Evolutionary conservation across 2,797 vertebrate genomes (phyloP), one percentile per base, ranked within the genome.

Genomic region (Hirundo rustica): DNA sequence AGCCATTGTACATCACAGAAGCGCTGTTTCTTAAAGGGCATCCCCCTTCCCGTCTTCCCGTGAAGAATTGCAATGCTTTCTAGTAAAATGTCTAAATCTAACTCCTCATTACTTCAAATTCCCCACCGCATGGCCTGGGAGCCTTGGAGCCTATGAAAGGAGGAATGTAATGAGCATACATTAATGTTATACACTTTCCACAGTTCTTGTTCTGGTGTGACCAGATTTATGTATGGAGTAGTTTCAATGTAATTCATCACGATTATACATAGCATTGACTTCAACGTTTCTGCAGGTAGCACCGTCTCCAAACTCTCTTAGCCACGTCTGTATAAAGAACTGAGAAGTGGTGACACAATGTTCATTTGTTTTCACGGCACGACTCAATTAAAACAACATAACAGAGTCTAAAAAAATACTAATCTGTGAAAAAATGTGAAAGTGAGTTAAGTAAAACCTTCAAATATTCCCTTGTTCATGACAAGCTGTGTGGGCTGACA

Each of bases 401-500:
- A 93, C 68, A 0, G 47, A 16, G 65, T 87, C 92, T 85, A 87
- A 93, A 90, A 95, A 77, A 95, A 91, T 87, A 95, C 85, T 83
- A 87, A 96, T 89, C 87, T 91, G 58, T 91, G n/a, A 92, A 96
- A 95, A 95, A 91, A 82, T 9, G 23, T 36, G 80, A 84, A 90
- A 68, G 73, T 13, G 74, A 93, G 83, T 70, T 79, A 92, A 93
- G 68, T 29, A 76, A 83, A 92, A 80, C 36, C 78, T 74, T 94
- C 79, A 86, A 94, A 75, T 77, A 75, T 82, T 88, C 76, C 53
- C 91, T 77, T 58, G 64, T 66, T 91, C 84, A 54, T 75, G 72
- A 78, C 78, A 84, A 92, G 76, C 53, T 82, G 77, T 96, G 94
- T 93, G 96, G 93, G 92, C 95, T 93, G 87, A 96, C 93, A 95